These are phyloP conservation scores for Gobio gobio DNA, from an alignment of 2,113 vertebrate species.

Conservation along the genomic window DNA sequence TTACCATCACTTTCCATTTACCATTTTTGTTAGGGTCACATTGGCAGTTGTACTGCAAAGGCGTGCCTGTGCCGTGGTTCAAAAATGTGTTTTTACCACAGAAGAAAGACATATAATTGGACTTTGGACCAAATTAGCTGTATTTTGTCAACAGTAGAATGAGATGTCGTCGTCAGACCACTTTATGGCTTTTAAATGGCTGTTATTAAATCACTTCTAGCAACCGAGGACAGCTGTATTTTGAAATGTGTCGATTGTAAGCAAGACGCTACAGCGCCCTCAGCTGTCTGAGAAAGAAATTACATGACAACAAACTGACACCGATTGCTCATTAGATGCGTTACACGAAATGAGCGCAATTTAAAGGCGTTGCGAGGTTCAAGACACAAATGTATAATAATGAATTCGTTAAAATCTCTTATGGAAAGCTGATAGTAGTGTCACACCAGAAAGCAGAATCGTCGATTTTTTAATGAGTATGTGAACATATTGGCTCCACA, in stretches of 20 bases:
- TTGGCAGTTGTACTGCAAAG: background rate
- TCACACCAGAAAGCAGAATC: constrained; percentile 1
- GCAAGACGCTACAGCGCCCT: constrained; percentile 13
- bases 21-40: background rate
- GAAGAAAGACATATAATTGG: background rate
- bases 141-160: background rate
- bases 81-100: background rate
- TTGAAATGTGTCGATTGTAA: background rate
- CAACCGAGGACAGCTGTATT: background rate
- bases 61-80: background rate
- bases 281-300: constrained; percentile 21
- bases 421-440: background rate
- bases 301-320: background rate
- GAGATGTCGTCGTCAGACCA: background rate
- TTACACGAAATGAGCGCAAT: background rate
- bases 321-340: background rate
- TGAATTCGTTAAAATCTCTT: background rate
- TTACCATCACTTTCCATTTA: background rate
- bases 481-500: background rate
- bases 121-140: background rate
- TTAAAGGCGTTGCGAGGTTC: background rate
- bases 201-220: background rate
- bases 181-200: background rate
- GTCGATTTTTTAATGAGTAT: constrained; percentile 4
- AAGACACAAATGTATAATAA: background rate